phyloP scores from a whole-genome alignment of 64 coral and sea anemone genomes.

The Trachythela sp. region DNA sequence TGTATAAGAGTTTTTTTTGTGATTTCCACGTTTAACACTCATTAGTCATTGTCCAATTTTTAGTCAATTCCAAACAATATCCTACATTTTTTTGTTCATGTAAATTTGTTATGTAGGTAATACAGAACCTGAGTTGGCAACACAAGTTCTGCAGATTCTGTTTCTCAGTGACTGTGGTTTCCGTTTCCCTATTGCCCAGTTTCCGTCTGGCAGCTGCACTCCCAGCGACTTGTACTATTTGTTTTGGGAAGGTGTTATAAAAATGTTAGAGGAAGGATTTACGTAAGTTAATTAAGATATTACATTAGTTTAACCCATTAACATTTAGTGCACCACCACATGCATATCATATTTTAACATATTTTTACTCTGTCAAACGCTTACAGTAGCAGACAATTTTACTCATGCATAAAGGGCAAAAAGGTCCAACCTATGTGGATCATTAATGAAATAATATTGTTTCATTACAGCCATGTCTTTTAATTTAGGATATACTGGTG shows the following conservation, averaged over 20 bases:
- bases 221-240: neutral
- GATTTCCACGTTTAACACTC: no score
- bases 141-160: neutral
- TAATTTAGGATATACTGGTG: neutral
- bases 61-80: no score
- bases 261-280: neutral
- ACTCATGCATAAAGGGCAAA: no score
- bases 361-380: no score
- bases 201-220: neutral
- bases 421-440: neutral
- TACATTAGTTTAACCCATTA: no score
- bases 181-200: neutral
- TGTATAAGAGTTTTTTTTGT: no score
- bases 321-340: no score
- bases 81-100: no score
- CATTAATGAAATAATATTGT: neutral
- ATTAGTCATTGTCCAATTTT: no score
- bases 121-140: neutral
- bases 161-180: neutral
- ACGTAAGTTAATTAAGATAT: slow-evolving; percentile 1
- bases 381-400: no score
- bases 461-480: neutral
- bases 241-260: neutral
- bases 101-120: no score
- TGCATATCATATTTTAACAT: no score